Percentiles rank a stretch among this genome's conserved stretches.
phyloP scores from a whole-genome alignment of 2,797 vertebrate genomes.

The Falco cherrug region DNA sequence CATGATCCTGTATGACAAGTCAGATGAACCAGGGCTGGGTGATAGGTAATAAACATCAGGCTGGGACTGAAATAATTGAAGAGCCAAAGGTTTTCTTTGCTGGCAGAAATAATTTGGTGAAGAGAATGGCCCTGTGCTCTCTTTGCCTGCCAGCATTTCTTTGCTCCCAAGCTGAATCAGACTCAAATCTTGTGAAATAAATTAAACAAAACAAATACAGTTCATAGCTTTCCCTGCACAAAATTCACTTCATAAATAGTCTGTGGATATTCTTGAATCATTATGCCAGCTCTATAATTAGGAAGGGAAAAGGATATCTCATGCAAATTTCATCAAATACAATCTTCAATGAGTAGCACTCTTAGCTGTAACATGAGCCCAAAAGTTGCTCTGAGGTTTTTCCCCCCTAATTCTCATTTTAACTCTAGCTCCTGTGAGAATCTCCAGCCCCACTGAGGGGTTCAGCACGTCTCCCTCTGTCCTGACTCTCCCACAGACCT shows the following conservation, averaged over 20 bases:
- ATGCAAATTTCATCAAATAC: background rate
- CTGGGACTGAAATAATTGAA: background rate
- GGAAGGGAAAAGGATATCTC: background rate
- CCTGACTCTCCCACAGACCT: background rate
- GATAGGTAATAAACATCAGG: background rate
- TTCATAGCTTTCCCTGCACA: background rate
- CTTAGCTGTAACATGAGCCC: background rate
- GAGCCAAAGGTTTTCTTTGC: background rate
- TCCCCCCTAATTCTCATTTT: background rate
- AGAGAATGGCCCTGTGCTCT: background rate
- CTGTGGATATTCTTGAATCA: background rate
- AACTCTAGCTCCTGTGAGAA: background rate
- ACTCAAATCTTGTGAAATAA: slow-evolving; percentile 26
- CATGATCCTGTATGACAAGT: background rate
- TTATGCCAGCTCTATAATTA: background rate
- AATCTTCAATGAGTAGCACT: background rate
- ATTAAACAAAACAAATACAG: background rate
- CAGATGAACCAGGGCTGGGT: background rate
- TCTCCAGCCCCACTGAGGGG: background rate
- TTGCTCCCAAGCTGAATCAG: background rate
- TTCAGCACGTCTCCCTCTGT: background rate
- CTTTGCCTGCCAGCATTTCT: background rate
- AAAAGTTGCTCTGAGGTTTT: background rate
- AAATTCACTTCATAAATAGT: background rate
- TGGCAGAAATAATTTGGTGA: background rate